Conservation (phyloP, 2,888 invertebrate species). For the Venusia cambrica region DNA sequence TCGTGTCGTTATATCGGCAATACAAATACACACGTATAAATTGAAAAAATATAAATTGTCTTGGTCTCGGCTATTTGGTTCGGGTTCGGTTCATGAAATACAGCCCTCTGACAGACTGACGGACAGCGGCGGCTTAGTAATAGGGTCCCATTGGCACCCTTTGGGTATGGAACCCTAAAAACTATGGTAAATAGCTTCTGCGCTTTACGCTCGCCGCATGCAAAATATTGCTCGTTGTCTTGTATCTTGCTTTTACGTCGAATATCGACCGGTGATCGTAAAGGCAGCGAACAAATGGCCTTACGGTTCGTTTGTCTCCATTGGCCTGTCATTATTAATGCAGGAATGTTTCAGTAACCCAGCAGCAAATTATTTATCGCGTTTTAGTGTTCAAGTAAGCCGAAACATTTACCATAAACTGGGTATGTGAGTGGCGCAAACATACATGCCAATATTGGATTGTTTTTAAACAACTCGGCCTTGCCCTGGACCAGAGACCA, state of each 20-base stretch:
- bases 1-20: no score
- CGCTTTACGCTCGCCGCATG: constrained; percentile 3
- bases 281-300: constrained; percentile 51
- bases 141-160: no score
- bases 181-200: constrained; percentile 16
- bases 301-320: constrained; percentile 53
- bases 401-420: constrained; percentile 19
- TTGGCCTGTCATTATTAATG: constrained; percentile 37
- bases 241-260: constrained; percentile 12
- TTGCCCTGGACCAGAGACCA: constrained; percentile 22
- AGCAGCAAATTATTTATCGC: constrained; percentile 17
- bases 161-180: no score
- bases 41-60: no score
- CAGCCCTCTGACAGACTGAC: no score
- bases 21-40: no score
- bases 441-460: constrained; percentile 14
- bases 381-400: constrained; percentile 18
- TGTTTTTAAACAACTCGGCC: constrained; percentile 19
- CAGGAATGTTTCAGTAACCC: constrained; percentile 10
- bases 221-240: constrained; percentile 9
- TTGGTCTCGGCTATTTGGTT: no score
- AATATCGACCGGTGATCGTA: constrained; percentile 49
- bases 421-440: constrained; percentile 11
- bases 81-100: no score
- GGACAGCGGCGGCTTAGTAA: no score